These are phyloP conservation scores for Octopus sinensis DNA, from an alignment of 1,140 invertebrate species.

Conservation along the genomic window DNA sequence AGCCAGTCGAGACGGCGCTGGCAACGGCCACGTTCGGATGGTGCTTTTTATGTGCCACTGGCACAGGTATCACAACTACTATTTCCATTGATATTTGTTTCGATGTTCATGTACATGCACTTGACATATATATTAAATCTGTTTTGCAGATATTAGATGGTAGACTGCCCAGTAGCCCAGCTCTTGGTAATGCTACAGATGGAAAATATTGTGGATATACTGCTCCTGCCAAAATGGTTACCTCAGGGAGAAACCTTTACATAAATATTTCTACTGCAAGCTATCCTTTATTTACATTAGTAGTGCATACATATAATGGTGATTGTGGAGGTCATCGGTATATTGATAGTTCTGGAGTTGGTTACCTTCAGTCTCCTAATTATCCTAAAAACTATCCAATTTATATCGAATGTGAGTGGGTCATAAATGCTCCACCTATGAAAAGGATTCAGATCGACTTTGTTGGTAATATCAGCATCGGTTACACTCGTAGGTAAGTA, in stretches of 20 bases:
- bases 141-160: no score
- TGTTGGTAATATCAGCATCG: conserved; percentile 59
- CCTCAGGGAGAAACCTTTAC: conserved; percentile 41
- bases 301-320: no score
- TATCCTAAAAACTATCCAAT: conserved; percentile 42
- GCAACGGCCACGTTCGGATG: no score
- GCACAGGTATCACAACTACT: no score
- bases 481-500: not conserved
- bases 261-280: no score
- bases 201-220: conserved; percentile 94
- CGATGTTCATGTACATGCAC: no score
- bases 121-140: no score
- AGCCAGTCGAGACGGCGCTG: no score
- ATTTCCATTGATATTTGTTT: no score
- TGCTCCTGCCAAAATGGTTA: conserved; percentile 77
- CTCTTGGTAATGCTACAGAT: conserved; percentile 72
- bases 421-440: conserved; percentile 63
- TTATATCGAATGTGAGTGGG: conserved; percentile 47
- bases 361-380: conserved; percentile 41
- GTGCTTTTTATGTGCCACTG: no score
- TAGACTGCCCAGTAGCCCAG: conserved; percentile 62
- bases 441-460: conserved; percentile 79
- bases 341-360: conserved; percentile 12
- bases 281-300: no score
- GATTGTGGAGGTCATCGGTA: no score